Evolutionary conservation across 2,888 invertebrate species (phyloP).

Genomic region (Dynastes maya): DNA sequence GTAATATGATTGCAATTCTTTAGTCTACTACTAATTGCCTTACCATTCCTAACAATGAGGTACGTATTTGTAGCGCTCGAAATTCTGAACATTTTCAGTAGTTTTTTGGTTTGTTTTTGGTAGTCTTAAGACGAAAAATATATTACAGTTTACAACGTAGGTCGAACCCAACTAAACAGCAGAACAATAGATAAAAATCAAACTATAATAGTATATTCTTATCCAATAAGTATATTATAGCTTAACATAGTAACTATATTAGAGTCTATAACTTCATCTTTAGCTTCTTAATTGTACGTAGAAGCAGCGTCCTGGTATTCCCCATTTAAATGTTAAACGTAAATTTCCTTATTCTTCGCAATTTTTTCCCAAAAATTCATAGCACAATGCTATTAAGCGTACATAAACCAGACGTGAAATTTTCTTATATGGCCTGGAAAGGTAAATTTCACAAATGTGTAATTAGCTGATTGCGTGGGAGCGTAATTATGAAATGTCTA

Average conservation of each 20-base stretch:
- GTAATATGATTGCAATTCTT: too few species aligned
- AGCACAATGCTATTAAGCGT: slow-evolving; percentile 10
- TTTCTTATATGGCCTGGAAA: slow-evolving; percentile 15
- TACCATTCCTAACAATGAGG: too few species aligned
- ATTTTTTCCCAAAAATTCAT: slow-evolving; percentile 4
- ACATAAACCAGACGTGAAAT: slow-evolving; percentile 33
- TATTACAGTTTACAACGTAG: too few species aligned
- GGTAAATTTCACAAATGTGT: slow-evolving; percentile 51
- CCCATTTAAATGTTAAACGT: slow-evolving; percentile 13
- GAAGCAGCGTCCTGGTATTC: background rate
- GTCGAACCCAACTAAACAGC: too few species aligned
- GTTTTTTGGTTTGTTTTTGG: too few species aligned
- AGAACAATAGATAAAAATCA: too few species aligned
- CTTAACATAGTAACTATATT: background rate
- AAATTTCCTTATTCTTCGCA: slow-evolving; percentile 5
- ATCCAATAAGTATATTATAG: slow-evolving; percentile 6
- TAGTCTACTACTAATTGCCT: too few species aligned
- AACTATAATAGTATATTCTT: background rate
- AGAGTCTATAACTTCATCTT: background rate
- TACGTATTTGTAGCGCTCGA: too few species aligned
- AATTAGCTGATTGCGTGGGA: slow-evolving; percentile 59
- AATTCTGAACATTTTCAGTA: too few species aligned
- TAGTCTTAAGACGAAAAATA: too few species aligned
- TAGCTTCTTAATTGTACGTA: background rate
- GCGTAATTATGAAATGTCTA: slow-evolving; percentile 57